A percentile compares a stretch with the other conserved stretches of the same genome.
Evolutionary conservation across 2,888 invertebrate genomes (phyloP).

Genomic region (Epirrhoe alternata): DNA sequence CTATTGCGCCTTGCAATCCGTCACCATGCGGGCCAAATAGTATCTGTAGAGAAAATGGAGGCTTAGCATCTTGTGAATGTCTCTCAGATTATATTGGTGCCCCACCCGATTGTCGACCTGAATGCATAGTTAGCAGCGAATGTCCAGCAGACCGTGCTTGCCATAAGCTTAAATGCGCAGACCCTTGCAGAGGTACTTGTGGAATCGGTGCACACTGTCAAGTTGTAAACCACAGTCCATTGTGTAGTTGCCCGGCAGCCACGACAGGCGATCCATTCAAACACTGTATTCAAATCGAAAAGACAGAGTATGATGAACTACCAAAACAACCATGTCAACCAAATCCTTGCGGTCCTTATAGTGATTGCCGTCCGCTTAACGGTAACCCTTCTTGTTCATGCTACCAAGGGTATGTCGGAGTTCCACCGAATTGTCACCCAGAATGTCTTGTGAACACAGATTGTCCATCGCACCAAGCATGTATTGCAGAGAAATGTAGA

Average conservation of each 20-base stretch:
- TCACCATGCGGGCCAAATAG: slow-evolving; percentile 92
- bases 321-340: slow-evolving; percentile 88
- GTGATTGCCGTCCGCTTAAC: slow-evolving; percentile 90
- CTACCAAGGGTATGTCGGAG: slow-evolving; percentile 88
- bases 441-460: slow-evolving; percentile 94
- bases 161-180: slow-evolving; percentile 90
- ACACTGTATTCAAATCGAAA: slow-evolving; percentile 77
- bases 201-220: slow-evolving; percentile 90
- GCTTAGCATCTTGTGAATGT: slow-evolving; percentile 90
- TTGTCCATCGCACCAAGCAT: slow-evolving; percentile 91
- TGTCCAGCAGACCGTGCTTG: slow-evolving; percentile 91
- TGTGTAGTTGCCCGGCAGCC: slow-evolving; percentile 89
- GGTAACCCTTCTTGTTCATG: slow-evolving; percentile 92
- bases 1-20: slow-evolving; percentile 88
- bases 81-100: slow-evolving; percentile 88
- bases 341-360: slow-evolving; percentile 92
- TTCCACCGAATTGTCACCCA: slow-evolving; percentile 92
- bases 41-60: slow-evolving; percentile 90
- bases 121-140: slow-evolving; percentile 91
- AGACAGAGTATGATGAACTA: slow-evolving; percentile 51
- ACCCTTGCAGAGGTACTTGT: slow-evolving; percentile 91
- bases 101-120: slow-evolving; percentile 90
- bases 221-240: slow-evolving; percentile 91
- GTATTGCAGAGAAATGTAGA: slow-evolving; percentile 92
- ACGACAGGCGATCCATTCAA: slow-evolving; percentile 89